Base-by-base conservation (phyloP, 2,797 vertebrate genomes). In the Sebastes trivittatus region DNA sequence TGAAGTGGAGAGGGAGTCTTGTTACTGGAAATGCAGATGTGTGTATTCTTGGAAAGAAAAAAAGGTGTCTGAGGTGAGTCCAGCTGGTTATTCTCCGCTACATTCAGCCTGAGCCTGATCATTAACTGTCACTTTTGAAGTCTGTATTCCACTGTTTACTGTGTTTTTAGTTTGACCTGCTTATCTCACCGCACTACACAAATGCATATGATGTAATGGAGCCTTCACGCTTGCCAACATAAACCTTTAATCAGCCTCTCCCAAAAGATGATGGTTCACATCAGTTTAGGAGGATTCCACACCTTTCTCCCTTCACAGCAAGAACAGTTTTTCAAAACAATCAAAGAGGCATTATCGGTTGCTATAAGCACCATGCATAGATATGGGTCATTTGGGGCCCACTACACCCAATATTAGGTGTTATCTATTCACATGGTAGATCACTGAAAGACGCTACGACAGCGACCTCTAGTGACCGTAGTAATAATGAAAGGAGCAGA, bases 201-300 rank as follows among this genome's bases (percentile, higher is more conserved):
- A 60, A 77, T n/a, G 29, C 27, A 49, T 55, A 14, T 52, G 52
- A 76, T 54, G 66, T 70, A 62, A 61, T 34, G 22, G n/a, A 14
- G 62, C 49, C 32, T 32, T 18, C 16, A n/a, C 4, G 14, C 27
- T 38, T 52, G 66, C 36, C 63, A 52, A 64, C 38, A 75, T 38
- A 59, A 64, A 76, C 29, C 42, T 59, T 67, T 54, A 64, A 73
- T 68, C 30, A 7, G 32, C 59, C n/a, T 64, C 65, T 76, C 56
- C 55, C 52, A 7, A 54, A 49, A 54, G 59, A 18, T 54, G 60
- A 62, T 62, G 60, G 30, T 34, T 62, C 30, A 62, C 60, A 34
- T 34, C 27, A 30, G 42, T 18, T 46, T 9, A 52, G 46, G 7
- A 52, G 46, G 46, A 52, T 52, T 52, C 18, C 20, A 10, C 52